Evolutionary conservation across 1,140 invertebrate genomes (phyloP).

Genomic region (Lerema accius): DNA sequence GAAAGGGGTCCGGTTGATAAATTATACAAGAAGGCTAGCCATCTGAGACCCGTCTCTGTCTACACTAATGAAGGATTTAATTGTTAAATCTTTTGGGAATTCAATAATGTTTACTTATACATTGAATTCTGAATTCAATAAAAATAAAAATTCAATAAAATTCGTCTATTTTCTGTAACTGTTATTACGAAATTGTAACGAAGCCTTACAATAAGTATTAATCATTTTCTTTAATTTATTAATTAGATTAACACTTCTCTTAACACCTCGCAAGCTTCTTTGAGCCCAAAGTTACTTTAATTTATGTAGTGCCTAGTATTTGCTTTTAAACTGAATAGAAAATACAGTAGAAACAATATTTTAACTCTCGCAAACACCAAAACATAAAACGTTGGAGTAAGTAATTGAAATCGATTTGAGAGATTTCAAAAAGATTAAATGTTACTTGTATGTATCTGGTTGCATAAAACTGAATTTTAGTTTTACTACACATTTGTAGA

Average conservation of each 20-base stretch:
- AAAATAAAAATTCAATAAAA: too few relatives aligned
- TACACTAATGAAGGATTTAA: slow-evolving; percentile 4
- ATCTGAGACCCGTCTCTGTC: slow-evolving; percentile 41
- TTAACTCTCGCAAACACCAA: slow-evolving; percentile 15
- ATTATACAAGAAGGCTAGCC: slow-evolving; percentile 40
- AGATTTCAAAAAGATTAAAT: slow-evolving; percentile 25
- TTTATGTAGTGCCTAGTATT: too few relatives aligned
- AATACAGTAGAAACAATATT: slow-evolving; percentile 28
- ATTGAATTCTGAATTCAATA: not conserved
- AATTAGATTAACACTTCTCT: too few relatives aligned
- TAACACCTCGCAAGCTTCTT: too few relatives aligned
- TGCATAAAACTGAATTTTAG: slow-evolving; percentile 5
- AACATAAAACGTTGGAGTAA: slow-evolving; percentile 34
- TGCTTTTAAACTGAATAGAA: slow-evolving; percentile 20
- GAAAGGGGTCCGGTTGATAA: slow-evolving; percentile 46
- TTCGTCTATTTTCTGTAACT: too few relatives aligned
- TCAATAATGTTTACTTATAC: not conserved
- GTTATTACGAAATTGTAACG: too few relatives aligned
- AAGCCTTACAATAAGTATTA: too few relatives aligned
- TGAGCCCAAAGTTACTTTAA: too few relatives aligned
- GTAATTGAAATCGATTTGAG: slow-evolving; percentile 30
- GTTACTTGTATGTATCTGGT: slow-evolving; percentile 23
- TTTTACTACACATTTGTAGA: not conserved
- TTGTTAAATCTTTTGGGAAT: not conserved
- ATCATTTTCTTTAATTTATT: too few relatives aligned